Conservation (phyloP, 2,113 vertebrate genomes). For the Ochotona princeps region DNA sequence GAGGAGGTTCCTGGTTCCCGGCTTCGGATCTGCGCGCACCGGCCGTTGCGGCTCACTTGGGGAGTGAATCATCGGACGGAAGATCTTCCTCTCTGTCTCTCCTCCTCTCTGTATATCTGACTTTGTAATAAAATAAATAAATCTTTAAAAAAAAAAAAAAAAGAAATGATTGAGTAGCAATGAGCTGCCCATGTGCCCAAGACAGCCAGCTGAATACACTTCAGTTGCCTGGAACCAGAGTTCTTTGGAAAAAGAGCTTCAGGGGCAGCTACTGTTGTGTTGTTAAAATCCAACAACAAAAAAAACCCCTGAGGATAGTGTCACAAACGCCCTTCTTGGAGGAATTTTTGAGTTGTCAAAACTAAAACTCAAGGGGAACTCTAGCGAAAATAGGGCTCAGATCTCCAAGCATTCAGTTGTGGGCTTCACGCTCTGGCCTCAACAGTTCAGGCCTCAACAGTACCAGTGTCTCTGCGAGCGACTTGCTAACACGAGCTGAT, state of each 20-base stretch:
- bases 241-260: not conserved
- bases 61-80: no score
- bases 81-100: no score
- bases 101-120: no score
- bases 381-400: conserved; percentile 11
- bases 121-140: no score
- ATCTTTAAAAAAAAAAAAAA: no score
- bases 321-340: not conserved
- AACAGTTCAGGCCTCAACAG: not conserved
- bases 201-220: not conserved
- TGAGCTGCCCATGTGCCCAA: not conserved
- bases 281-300: not conserved
- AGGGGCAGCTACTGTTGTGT: not conserved
- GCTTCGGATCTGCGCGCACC: no score
- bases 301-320: not conserved
- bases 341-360: not conserved
- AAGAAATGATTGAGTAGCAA: not conserved
- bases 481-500: not conserved
- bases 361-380: not conserved
- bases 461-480: not conserved
- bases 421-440: not conserved
- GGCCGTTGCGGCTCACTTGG: no score
- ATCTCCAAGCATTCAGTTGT: not conserved
- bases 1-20: no score
- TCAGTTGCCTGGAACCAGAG: not conserved